Conservation (phyloP, 2,113 vertebrate genomes). For the Brienomyrus brachyistius region DNA sequence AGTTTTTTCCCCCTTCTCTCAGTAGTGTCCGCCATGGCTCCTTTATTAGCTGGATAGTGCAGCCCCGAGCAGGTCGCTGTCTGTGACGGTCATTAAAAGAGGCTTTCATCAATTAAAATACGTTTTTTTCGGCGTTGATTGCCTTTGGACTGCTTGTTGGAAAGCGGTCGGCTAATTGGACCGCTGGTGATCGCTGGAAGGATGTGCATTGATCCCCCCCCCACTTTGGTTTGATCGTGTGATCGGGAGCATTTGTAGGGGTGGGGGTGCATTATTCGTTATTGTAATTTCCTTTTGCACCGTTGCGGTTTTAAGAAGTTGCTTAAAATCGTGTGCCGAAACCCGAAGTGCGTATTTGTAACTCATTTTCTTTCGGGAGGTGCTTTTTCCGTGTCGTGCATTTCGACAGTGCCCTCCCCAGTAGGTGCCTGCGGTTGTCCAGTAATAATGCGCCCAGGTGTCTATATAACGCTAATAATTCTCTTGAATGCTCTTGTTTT, state of each 20-base stretch:
- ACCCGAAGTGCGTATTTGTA: background rate
- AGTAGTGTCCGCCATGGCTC: background rate
- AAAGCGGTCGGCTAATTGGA: background rate
- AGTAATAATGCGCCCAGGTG: background rate
- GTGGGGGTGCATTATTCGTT: background rate
- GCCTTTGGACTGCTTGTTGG: background rate
- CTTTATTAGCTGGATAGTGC: background rate
- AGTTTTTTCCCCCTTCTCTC: background rate
- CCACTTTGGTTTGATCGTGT: background rate
- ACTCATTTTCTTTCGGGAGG: background rate
- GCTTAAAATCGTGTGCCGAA: background rate
- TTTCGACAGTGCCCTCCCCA: background rate
- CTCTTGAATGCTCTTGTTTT: background rate
- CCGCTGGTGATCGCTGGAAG: background rate
- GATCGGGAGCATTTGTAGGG: background rate
- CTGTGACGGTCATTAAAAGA: background rate
- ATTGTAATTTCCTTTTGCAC: background rate
- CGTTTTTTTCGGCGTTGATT: background rate
- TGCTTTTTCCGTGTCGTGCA: background rate
- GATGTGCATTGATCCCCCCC: background rate
- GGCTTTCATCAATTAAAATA: background rate
- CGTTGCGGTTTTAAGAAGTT: background rate
- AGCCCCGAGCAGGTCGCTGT: slow-evolving; percentile 7
- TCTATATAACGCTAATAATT: background rate
- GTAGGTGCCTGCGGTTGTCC: background rate